Evolutionary conservation across 2,797 vertebrate genomes (phyloP), one percentile per base, ranked within the genome.

Genomic region (Aviceda cuculoides): DNA sequence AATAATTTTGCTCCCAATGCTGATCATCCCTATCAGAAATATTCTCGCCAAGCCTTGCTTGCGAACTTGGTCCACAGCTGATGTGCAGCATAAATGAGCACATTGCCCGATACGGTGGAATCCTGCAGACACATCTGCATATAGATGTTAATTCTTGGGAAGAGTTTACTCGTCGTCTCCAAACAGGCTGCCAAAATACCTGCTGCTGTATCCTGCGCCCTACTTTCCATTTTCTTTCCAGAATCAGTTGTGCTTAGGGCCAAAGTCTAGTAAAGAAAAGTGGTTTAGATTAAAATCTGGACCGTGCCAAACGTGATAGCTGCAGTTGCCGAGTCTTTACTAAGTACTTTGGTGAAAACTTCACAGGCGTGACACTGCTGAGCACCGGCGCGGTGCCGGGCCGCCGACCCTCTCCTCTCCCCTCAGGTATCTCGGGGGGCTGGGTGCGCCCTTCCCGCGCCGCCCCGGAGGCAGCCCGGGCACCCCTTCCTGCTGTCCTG

Each of bases 351-450:
- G 1, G 6, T 2, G 17, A 33, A 29, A 46, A 61, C 66, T 82
- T 19, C 21, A 39, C 8, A 15, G 20, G 9, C 6, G 1, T 7
- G 31, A 21, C 52, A 10, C 9, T 4, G 15, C 22, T 0, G 9
- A 29, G 31, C 21, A 6, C 19, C 8, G 6, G 13, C 3, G 5
- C 2, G 2, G 21, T 5, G 39, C 42, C 14, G 3, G 26, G 18
- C 17, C 3, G 7, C 52, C 2, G 25, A 14, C 29, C n/a, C 37
- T 56, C 44, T 15, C 19, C 31, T 8, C 50, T 50, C 24, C 15
- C 26, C 59, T 56, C 80, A 37, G 35, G 47, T 7, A 21, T 5
- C 28, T 37, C 28, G 2, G 11, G 31, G 18, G 11, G 10, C 26
- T 6, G 18, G 11, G 2, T 20, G 40, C 40, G 40, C 40, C 40